phyloP scores from a whole-genome alignment of 2,797 vertebrate genomes.

The Odontamblyopus rebecca region DNA sequence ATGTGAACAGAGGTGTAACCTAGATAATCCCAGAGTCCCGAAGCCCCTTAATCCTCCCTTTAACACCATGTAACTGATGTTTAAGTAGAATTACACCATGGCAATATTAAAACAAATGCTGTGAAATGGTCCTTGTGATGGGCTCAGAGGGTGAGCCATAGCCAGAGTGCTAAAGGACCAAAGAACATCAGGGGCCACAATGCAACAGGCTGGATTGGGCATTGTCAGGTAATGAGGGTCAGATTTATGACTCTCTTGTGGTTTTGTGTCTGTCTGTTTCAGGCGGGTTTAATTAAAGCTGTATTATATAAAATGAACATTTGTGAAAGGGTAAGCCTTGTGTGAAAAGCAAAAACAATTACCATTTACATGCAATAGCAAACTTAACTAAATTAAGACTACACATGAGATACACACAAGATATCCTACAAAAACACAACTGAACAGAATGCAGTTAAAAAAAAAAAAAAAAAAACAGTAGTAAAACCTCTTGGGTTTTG shows the following conservation, averaged over 20 bases:
- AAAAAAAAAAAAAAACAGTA: constrained; percentile 1
- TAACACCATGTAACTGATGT: not conserved
- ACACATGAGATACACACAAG: no score
- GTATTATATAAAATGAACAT: not conserved
- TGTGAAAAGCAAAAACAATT: not conserved
- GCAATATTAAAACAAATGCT: not conserved
- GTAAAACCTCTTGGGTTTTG: not conserved
- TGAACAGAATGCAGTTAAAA: no score
- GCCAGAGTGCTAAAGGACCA: not conserved
- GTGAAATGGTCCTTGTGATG: not conserved
- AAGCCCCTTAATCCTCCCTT: not conserved
- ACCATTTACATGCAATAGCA: no score
- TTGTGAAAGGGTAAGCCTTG: not conserved
- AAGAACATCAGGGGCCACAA: not conserved
- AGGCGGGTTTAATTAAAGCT: not conserved
- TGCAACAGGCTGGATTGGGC: not conserved
- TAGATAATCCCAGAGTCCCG: constrained; percentile 15
- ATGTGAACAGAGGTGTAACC: constrained; percentile 6
- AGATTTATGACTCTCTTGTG: not conserved
- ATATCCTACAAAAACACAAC: no score
- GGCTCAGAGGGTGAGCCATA: not conserved
- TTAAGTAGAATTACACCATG: not conserved
- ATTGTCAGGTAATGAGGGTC: not conserved
- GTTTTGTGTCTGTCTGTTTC: not conserved
- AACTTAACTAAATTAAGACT: no score